Percentiles rank a stretch among this genome's conserved stretches.
Evolutionary conservation across 1,140 invertebrate species (phyloP).

Genomic region (Spodoptera litura): DNA sequence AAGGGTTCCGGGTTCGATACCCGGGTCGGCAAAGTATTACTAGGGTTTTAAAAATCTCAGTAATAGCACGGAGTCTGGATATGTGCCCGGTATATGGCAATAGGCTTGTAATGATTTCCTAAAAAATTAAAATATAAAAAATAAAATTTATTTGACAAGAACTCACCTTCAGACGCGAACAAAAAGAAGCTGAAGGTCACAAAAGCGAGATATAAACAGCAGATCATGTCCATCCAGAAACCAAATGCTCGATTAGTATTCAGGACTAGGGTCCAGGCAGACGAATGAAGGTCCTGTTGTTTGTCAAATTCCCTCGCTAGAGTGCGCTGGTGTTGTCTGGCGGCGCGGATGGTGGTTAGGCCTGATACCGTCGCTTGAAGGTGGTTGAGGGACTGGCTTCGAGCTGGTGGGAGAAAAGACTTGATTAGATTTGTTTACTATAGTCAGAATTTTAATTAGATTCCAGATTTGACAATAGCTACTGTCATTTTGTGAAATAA

Average conservation of each 20-base stretch:
- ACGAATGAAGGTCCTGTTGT: slow-evolving; percentile 90
- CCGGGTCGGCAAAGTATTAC: too few relatives aligned
- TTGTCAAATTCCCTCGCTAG: slow-evolving; percentile 89
- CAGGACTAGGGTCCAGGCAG: slow-evolving; percentile 90
- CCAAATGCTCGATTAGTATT: slow-evolving; percentile 82
- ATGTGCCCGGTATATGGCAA: too few relatives aligned
- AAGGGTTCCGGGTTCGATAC: too few relatives aligned
- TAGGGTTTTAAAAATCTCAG: too few relatives aligned
- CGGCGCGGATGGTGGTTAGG: slow-evolving; percentile 93
- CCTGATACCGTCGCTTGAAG: slow-evolving; percentile 93
- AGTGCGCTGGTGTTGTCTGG: slow-evolving; percentile 86
- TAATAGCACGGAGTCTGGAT: too few relatives aligned
- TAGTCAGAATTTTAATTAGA: too few relatives aligned
- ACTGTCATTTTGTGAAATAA: too few relatives aligned
- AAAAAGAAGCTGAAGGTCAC: slow-evolving; percentile 88
- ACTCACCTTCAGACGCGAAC: slow-evolving; percentile 71
- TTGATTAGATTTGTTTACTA: not conserved
- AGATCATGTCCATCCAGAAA: slow-evolving; percentile 89
- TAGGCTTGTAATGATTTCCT: too few relatives aligned
- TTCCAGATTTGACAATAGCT: too few relatives aligned
- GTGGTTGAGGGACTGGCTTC: slow-evolving; percentile 94
- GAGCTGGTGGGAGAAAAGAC: slow-evolving; percentile 81
- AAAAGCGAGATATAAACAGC: slow-evolving; percentile 88
- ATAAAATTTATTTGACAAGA: not conserved
- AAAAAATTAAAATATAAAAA: too few relatives aligned